A percentile compares a stretch with the other conserved stretches of the same genome.
phyloP scores from a whole-genome alignment of 2,888 invertebrate species.

The Elmis aenea region DNA sequence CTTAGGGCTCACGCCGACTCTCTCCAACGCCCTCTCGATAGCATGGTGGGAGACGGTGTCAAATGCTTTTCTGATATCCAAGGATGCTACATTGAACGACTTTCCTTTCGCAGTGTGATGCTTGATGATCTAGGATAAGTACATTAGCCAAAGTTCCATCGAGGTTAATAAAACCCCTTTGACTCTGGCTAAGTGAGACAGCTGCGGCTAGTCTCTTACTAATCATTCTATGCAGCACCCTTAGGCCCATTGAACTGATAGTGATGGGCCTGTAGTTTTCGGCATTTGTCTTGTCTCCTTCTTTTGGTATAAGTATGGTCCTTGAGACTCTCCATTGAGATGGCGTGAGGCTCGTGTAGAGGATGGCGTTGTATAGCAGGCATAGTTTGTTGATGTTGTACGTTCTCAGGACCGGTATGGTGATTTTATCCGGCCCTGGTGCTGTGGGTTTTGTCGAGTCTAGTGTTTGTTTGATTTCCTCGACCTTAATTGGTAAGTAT shows the following conservation, averaged over 20 bases:
- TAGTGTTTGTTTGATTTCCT: no score
- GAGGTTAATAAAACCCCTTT: slow-evolving; percentile 23
- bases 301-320: slow-evolving; percentile 19
- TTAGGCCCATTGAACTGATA: slow-evolving; percentile 9
- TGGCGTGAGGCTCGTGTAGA: slow-evolving; percentile 5
- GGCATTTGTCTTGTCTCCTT: slow-evolving; percentile 2
- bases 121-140: no score
- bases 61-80: slow-evolving; percentile 23
- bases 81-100: slow-evolving; percentile 11
- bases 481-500: no score
- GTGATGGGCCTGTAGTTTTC: slow-evolving; percentile 18
- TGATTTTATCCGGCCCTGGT: slow-evolving; percentile 14
- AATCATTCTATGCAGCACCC: slow-evolving; percentile 12
- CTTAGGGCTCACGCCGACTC: slow-evolving; percentile 7
- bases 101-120: background rate
- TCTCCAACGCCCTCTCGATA: slow-evolving; percentile 13
- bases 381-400: slow-evolving; percentile 3
- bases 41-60: slow-evolving; percentile 19
- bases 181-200: slow-evolving; percentile 4
- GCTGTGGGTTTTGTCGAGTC: slow-evolving; percentile 7
- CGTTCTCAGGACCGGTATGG: slow-evolving; percentile 3
- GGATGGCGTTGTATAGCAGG: slow-evolving; percentile 11
- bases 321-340: slow-evolving; percentile 3
- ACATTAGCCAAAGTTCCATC: slow-evolving; percentile 16
- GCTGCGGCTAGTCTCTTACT: slow-evolving; percentile 2